Base-by-base conservation (phyloP, 2,888 invertebrate genomes). In the Xestia rhomboidea region DNA sequence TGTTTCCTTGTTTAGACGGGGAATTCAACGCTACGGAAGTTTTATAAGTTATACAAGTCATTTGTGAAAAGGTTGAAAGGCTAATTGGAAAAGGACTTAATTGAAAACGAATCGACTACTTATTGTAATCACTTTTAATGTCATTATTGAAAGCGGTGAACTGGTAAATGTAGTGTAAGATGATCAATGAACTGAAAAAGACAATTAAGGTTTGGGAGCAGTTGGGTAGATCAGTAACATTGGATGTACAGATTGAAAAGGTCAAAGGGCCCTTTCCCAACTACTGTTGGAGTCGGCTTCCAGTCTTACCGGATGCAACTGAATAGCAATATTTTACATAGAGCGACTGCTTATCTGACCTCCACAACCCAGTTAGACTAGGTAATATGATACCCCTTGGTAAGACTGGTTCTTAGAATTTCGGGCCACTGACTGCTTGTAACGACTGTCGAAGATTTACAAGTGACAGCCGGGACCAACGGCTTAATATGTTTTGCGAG, bases 1-100 rank as follows among this genome's bases (percentile, higher is more conserved):
- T 74, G 84, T 84, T 77, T 72, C 73, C 34, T 57, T 73, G 74
- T 86, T 83, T 70, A 34, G 41, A 70, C 62, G 81, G 38, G 68
- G 54, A 81, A 82, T 66, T 82, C 68, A 73, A 75, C 51, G 66
- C 51, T 73, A 46, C 51, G 34, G 73, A 75, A 68, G 84, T 73
- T 86, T 78, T 62, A 10, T 24, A 49, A 68, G 49, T 69, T 77
- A 49, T n/a, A 27, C n/a, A 63, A 60, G 24, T 30, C 44, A 69
- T 72, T 74, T 49, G 62, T 62, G 73, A 13, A 49, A 69, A 60
- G 34, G 49, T 69, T 38, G 4, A 27, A 21, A 13, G 24, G 13
- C 63, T 15, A n/a, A 41, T 21, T 24, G 24, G 13, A 38, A 30
- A 60, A 18, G 8, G 44, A 30, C 27, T 44, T 27, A 62, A 60